Evolutionary conservation across 2,797 vertebrate genomes (phyloP), one percentile per base, ranked within the genome.

Genomic region (Hypotaenidia okinawae): DNA sequence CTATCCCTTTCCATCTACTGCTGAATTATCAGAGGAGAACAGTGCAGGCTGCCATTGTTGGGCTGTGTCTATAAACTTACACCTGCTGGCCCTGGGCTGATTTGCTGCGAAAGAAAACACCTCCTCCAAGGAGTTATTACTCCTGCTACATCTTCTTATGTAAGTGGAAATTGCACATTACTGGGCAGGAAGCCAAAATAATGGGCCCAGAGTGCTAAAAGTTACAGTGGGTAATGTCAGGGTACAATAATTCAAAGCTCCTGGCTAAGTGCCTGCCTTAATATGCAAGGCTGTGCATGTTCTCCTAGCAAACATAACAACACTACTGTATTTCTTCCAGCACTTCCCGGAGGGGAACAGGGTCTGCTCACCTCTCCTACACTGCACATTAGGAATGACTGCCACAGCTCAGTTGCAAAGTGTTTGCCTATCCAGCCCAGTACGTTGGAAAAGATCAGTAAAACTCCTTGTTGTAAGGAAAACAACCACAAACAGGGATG

Each of bases 161-260:
- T 93, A 97, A 95, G 95, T 95, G 91, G 95, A 96, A 96, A 96
- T 95, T 96, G 94, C 91, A 96, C 86, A 91, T 95, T 95, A 92
- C 96, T 94, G 95, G 95, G 96, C 91, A 94, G 66, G 66, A 95
- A 95, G 96, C 95, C 95, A 97, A 96, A 93, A 87, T 89, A 96
- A 95, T 94, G 93, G 91, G 91, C 93, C 94, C 95, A 95, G 93
- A 94, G 94, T 94, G 90, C 88, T 94, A 93, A 89, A 95, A 92
- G 91, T 96, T 94, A 94, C 93, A 92, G 88, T 87, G 94, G 94
- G 93, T 95, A 96, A 95, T 94, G 94, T 93, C 96, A 96, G 95
- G 95, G 96, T 93, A 94, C 94, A 93, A 93, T 95, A 96, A 96
- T 63, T 95, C 96, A 95, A 96, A 96, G 93, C 84, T 96, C 54